Percentiles rank a stretch among this genome's conserved stretches.
These are phyloP conservation scores for Dolichotis patagonum DNA, from an alignment of 2,113 vertebrate genomes.

Conservation along the genomic window DNA sequence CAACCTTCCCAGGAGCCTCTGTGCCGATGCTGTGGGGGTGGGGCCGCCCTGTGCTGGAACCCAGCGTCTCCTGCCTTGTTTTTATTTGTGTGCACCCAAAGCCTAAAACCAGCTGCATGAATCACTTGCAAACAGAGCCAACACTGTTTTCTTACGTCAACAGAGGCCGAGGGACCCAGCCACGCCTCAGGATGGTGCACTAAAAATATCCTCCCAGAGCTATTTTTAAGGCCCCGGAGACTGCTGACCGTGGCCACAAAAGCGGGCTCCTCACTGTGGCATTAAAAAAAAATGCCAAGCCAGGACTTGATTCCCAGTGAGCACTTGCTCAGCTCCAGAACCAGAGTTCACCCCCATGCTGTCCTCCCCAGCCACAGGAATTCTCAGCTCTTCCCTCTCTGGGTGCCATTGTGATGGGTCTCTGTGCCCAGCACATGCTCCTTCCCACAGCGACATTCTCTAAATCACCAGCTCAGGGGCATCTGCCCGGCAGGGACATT, in stretches of 20 bases:
- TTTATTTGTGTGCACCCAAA: conserved; percentile 68
- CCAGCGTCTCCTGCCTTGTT: conserved; percentile 48
- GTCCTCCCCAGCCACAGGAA: not conserved
- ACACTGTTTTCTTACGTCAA: conserved; percentile 68
- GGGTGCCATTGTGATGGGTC: not conserved
- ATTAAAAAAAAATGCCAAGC: not conserved
- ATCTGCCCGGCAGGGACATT: not conserved
- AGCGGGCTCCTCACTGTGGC: not conserved
- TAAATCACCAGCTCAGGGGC: not conserved
- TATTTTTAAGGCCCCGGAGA: conserved; percentile 75
- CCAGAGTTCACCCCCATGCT: not conserved
- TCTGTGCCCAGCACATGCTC: no score
- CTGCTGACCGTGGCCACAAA: not conserved
- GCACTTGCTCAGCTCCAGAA: not conserved
- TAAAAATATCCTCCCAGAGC: conserved; percentile 71
- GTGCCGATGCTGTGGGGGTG: conserved; percentile 1
- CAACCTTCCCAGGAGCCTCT: not conserved
- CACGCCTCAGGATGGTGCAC: conserved; percentile 70
- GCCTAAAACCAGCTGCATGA: conserved; percentile 72
- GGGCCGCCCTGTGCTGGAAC: not conserved
- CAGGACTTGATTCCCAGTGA: not conserved
- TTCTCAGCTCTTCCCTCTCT: not conserved
- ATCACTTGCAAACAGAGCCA: conserved; percentile 64
- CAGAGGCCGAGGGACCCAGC: conserved; percentile 47
- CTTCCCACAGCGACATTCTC: not conserved